Base-by-base conservation (phyloP, 2,888 invertebrate genomes). In the Amphipoea oculea region DNA sequence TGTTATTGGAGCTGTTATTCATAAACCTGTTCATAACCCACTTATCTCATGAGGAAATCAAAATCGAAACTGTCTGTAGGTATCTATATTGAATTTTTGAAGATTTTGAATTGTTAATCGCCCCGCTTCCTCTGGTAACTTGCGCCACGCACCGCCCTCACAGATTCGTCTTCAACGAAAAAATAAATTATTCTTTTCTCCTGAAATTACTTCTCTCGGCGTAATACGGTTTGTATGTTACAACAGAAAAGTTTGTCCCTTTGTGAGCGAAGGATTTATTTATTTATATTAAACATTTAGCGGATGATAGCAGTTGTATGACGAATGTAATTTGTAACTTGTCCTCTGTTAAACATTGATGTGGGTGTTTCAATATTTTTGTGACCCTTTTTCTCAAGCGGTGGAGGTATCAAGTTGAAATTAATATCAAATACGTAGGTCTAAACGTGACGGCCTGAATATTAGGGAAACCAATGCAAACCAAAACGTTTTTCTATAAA, bases 181-280 rank as follows among this genome's bases (percentile, higher is more conserved):
- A 60, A 86, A 88, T 83, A 86, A 86, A 86, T 88, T 82, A 88
- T 86, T 83, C 82, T 87, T 88, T 88, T 81, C 84, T 81, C 74
- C 70, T 82, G 71, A 83, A 88, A 88, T 89, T 89, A 88, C 88
- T 86, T 88, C 78, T 83, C 65, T 80, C 73, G 67, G 76, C 84
- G 70, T 86, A 88, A 81, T 82, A 83, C 79, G 76, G 75, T 79
- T 82, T 80, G 72, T 78, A 81, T 86, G 71, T 65, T n/a, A 71
- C 23, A 71, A 42, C 42, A 71, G 40, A 66, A 71, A 73, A 82
- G 65, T 68, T 77, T 63, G 57, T 84, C 42, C 20, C 71, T 79
- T 81, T 77, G 71, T 74, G 60, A 74, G 70, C 29, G 48, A 65
- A 70, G 70, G 73, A 77, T 76, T 82, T 87, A 67, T 76, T 78